Evolutionary conservation across 2,888 invertebrate genomes (phyloP).

Genomic region (Chymomyza fuscimana): DNA sequence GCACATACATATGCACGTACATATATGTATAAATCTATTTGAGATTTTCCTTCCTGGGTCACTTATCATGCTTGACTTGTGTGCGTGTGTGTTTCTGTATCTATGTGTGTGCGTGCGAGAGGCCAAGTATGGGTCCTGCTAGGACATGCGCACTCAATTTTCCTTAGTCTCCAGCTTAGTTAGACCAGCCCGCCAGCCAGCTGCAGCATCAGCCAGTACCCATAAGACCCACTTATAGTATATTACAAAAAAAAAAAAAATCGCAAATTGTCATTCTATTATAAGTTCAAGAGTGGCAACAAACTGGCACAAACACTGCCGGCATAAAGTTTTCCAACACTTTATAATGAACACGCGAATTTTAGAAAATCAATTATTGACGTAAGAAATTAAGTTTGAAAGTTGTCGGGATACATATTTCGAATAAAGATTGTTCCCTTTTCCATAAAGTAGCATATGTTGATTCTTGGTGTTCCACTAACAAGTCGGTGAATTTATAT

Average conservation of each 20-base stretch:
- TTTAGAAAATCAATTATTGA: too few species aligned
- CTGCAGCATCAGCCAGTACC: not conserved
- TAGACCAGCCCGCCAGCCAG: conserved; percentile 2
- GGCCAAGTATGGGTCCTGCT: conserved; percentile 20
- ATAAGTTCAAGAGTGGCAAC: not conserved
- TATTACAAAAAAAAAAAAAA: not conserved
- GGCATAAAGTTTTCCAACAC: too few species aligned
- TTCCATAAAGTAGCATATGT: too few species aligned
- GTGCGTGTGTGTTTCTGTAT: conserved; percentile 6
- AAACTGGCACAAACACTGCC: not conserved
- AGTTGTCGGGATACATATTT: too few species aligned
- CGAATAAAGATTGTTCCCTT: too few species aligned
- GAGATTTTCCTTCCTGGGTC: conserved; percentile 31
- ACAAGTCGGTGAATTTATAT: too few species aligned
- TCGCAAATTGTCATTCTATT: not conserved
- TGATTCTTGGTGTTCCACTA: too few species aligned
- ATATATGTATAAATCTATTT: not conserved
- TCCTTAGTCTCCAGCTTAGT: not conserved
- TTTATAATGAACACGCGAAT: too few species aligned
- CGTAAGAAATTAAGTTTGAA: too few species aligned
- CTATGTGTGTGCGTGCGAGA: conserved; percentile 26
- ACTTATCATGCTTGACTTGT: conserved; percentile 30
- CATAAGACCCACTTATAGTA: not conserved
- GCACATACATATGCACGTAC: not conserved
- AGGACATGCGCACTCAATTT: conserved; percentile 61